Conservation (phyloP, 2,797 vertebrate genomes). For the Lagodon rhomboides region DNA sequence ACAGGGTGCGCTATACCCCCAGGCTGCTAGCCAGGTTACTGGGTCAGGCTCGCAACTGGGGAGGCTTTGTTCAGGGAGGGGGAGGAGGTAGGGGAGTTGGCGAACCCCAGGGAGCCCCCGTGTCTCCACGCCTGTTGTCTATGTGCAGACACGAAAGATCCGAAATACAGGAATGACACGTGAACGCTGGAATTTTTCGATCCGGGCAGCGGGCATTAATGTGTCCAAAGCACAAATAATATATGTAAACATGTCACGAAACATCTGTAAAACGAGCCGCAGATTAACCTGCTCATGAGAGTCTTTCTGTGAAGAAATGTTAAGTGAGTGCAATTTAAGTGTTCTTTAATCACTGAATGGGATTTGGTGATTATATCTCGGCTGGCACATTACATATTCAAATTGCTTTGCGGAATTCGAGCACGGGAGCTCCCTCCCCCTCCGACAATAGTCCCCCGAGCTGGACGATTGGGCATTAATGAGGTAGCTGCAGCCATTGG, state of each 20-base stretch:
- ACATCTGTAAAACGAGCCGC: constrained; percentile 43
- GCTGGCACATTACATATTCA: constrained; percentile 85
- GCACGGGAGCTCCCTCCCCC: constrained; percentile 74
- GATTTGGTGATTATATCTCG: constrained; percentile 84
- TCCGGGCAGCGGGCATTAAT: constrained; percentile 16
- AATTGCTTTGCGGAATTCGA: constrained; percentile 83
- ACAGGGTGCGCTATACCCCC: constrained; percentile 78
- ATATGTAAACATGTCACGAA: constrained; percentile 40
- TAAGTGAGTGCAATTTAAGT: constrained; percentile 78
- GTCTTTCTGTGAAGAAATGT: constrained; percentile 65
- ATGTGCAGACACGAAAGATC: constrained; percentile 79
- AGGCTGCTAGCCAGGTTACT: constrained; percentile 86
- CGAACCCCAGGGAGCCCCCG: constrained; percentile 78
- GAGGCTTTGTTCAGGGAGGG: constrained; percentile 81
- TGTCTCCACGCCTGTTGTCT: constrained; percentile 80
- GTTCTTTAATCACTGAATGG: constrained; percentile 79
- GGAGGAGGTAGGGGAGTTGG: constrained; percentile 71
- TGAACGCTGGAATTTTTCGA: constrained; percentile 50
- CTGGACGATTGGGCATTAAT: constrained; percentile 85
- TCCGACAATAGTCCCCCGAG: constrained; percentile 76
- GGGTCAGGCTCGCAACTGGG: constrained; percentile 86
- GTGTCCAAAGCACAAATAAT: constrained; percentile 34
- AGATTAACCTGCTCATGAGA: constrained; percentile 56
- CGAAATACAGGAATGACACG: constrained; percentile 62
- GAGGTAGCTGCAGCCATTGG: constrained; percentile 80